These are phyloP conservation scores for Illadopsis cleaveri DNA, from an alignment of 2,113 vertebrate species.

Conservation along the genomic window DNA sequence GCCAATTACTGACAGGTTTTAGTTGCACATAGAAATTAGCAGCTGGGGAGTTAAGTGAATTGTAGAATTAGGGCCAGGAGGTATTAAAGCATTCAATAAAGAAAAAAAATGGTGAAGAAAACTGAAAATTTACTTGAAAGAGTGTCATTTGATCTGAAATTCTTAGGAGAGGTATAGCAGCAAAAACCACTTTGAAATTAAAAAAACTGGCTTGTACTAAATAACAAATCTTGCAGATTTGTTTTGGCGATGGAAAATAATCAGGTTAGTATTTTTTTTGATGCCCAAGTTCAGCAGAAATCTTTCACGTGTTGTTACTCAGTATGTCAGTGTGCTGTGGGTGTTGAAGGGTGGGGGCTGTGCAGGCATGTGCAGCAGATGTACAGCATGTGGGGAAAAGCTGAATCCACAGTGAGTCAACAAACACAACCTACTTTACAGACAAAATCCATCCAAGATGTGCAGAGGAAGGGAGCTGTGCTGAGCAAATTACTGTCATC, in stretches of 20 bases:
- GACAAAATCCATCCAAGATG: background rate
- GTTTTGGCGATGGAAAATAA: background rate
- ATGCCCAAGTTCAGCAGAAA: background rate
- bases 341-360: conserved; percentile 1
- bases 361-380: background rate
- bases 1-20: background rate
- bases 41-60: background rate
- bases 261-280: background rate
- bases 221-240: background rate
- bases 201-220: background rate
- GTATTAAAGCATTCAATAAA: background rate
- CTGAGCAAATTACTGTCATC: background rate
- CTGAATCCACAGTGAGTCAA: background rate
- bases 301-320: background rate
- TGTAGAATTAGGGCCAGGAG: background rate
- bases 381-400: background rate
- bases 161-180: background rate
- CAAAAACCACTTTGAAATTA: background rate
- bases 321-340: background rate
- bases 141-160: background rate
- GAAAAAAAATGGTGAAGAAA: background rate
- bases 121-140: background rate
- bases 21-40: background rate
- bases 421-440: background rate
- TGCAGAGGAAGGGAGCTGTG: background rate